Percentiles rank a stretch among this genome's conserved stretches.
phyloP scores from a whole-genome alignment of 1,140 invertebrate species.

The Halyomorpha halys region DNA sequence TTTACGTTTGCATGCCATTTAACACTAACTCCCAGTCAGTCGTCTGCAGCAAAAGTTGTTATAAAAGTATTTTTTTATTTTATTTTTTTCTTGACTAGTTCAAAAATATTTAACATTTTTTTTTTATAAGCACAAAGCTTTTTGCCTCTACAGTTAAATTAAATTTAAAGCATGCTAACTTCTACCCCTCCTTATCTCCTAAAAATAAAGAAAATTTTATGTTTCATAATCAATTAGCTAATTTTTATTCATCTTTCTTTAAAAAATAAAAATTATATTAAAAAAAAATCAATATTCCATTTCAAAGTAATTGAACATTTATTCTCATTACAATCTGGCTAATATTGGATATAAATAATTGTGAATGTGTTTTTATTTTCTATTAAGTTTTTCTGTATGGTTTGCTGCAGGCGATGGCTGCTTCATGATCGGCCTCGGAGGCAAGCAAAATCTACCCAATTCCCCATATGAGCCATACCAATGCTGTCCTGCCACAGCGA shows the following conservation, averaged over 20 bases:
- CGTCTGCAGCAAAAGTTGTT: slow-evolving; percentile 32
- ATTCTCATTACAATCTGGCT: no score
- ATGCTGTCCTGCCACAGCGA: slow-evolving; percentile 76
- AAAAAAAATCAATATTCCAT: no score
- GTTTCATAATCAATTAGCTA: no score
- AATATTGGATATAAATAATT: no score
- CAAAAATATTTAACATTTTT: neutral
- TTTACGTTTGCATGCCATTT: slow-evolving; percentile 12
- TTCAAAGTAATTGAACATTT: no score
- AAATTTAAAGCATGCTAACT: slow-evolving; percentile 29
- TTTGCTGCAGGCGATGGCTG: slow-evolving; percentile 80
- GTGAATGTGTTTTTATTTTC: no score
- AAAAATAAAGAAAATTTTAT: no score
- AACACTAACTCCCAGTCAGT: slow-evolving; percentile 29
- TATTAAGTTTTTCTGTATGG: slow-evolving; percentile 22
- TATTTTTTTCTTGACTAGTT: slow-evolving; percentile 14
- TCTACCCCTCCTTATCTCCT: no score
- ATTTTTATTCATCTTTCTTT: no score
- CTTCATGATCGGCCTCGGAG: slow-evolving; percentile 87
- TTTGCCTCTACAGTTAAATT: slow-evolving; percentile 27
- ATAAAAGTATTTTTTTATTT: slow-evolving; percentile 17
- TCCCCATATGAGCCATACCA: slow-evolving; percentile 76
- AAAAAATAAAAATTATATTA: no score
- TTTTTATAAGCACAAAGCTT: neutral
- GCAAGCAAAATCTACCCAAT: slow-evolving; percentile 60